A percentile compares a stretch with the other conserved stretches of the same genome.
Evolutionary conservation across 64 coral and sea anemone species (phyloP).

Genomic region (Montipora cactus): DNA sequence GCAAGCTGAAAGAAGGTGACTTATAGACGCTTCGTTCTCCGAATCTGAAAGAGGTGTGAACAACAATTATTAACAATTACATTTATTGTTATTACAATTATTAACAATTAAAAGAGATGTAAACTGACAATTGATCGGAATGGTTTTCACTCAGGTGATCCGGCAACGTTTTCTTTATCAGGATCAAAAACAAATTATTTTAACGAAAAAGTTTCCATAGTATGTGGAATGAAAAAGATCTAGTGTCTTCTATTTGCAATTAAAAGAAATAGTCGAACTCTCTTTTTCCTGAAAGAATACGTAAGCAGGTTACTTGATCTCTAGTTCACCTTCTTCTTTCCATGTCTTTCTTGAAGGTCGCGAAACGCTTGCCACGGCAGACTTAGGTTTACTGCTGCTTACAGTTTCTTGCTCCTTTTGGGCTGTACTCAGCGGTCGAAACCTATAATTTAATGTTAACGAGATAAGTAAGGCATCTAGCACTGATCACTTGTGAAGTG

Average conservation of each 20-base stretch:
- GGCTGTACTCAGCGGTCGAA: constrained; percentile 21
- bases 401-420: constrained; percentile 32
- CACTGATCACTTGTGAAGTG: too few relatives aligned
- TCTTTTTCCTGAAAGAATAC: neutral
- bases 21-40: neutral
- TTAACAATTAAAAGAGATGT: too few relatives aligned
- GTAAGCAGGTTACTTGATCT: neutral
- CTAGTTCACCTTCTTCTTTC: constrained; percentile 31
- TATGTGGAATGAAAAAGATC: too few relatives aligned
- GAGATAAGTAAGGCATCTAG: neutral
- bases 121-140: neutral
- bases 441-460: neutral
- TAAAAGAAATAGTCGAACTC: neutral
- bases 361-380: neutral
- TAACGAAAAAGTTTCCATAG: too few relatives aligned
- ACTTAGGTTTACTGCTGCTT: constrained; percentile 4
- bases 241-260: too few relatives aligned
- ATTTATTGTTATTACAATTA: too few relatives aligned
- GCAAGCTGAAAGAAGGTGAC: constrained; percentile 36
- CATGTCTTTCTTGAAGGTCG: neutral
- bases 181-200: too few relatives aligned
- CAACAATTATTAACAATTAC: too few relatives aligned
- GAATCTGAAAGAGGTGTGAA: neutral
- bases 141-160: neutral
- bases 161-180: too few relatives aligned